Evolutionary conservation across 37 sponge, comb jelly and placozoan species (phyloP), one percentile per base, ranked within the genome.

Genomic region (Halisarca cf. caerulea): DNA sequence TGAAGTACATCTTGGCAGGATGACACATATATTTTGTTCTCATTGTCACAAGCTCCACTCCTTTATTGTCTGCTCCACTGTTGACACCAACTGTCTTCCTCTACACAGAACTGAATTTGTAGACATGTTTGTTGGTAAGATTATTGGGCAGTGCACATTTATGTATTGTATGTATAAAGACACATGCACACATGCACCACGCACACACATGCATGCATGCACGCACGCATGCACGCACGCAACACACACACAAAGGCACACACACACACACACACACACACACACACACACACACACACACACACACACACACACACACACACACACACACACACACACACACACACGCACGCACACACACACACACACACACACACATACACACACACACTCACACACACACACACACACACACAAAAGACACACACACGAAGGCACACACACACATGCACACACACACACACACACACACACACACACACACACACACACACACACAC

Each of bases 71-170:
- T 7, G 72, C 20, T 2, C 40, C 83, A 59, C 81, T 45, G 11
- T 17, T 39, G 9, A 93, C 69, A 9, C 83, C 90, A 14, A 93
- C 82, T 18, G 83, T 59, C 91, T 90, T 73, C 7, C 64, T 43
- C 40, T 33, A 25, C 9, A 74, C 77, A 1, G 45, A 44, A 75
- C 85, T 89, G 84, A 64, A 93, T 41, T 93, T 93, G 82, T 58
- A 93, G 3, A 85, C 71, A 54, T 93, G 86, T 28, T 62, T 87
- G 27, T 81, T 74, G 42, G 37, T 59, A 18, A 93, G 53, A 75
- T 93, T 93, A 44, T 87, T 89, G 27, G 93, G 93, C 69, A 47
- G 11, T 11, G 11, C 9, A 47, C n/a, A n/a, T n/a, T 47, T 6
- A 11, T 14, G 9, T 11, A 14, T 47, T n/a, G n/a, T n/a, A n/a